Percentiles rank a stretch among this genome's conserved stretches.
phyloP scores from a whole-genome alignment of 2,113 vertebrate species.

The Pomatorhinus ruficollis region DNA sequence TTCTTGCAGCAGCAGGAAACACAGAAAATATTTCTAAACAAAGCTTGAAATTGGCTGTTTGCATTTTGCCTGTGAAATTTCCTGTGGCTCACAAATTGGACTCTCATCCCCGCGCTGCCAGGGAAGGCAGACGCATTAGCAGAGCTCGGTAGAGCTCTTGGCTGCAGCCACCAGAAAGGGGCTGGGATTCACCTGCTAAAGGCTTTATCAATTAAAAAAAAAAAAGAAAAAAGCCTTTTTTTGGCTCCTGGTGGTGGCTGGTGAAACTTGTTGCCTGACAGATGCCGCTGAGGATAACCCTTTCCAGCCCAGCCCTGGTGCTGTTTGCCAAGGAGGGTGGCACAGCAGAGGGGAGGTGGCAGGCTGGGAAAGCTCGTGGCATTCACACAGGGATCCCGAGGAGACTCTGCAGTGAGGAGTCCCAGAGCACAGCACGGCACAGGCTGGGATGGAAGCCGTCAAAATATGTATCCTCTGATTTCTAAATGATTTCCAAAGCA shows the following conservation, averaged over 20 bases:
- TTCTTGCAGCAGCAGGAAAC: slow-evolving; percentile 47
- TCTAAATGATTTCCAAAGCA: background rate
- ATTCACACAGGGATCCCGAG: background rate
- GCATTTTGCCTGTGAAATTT: slow-evolving; percentile 39
- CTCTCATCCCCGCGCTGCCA: background rate
- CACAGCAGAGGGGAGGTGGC: background rate
- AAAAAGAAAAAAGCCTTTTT: background rate
- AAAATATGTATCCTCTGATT: background rate
- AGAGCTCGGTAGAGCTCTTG: background rate
- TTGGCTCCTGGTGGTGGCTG: background rate
- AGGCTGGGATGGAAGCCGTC: background rate
- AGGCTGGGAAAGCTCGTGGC: background rate
- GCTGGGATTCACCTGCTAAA: background rate
- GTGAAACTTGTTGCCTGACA: background rate
- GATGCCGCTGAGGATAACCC: background rate
- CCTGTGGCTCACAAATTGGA: slow-evolving; percentile 33
- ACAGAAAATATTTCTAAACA: slow-evolving; percentile 44
- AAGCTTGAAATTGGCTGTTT: slow-evolving; percentile 40
- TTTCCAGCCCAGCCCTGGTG: accelerated
- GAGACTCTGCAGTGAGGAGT: background rate
- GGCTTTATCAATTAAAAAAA: background rate
- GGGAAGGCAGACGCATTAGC: background rate
- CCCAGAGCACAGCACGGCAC: background rate
- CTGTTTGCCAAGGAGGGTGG: background rate
- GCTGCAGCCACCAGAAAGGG: background rate